A percentile compares a stretch with the other conserved stretches of the same genome.
Conservation (phyloP, 2,797 vertebrate species). For the Bufotes viridis region DNA sequence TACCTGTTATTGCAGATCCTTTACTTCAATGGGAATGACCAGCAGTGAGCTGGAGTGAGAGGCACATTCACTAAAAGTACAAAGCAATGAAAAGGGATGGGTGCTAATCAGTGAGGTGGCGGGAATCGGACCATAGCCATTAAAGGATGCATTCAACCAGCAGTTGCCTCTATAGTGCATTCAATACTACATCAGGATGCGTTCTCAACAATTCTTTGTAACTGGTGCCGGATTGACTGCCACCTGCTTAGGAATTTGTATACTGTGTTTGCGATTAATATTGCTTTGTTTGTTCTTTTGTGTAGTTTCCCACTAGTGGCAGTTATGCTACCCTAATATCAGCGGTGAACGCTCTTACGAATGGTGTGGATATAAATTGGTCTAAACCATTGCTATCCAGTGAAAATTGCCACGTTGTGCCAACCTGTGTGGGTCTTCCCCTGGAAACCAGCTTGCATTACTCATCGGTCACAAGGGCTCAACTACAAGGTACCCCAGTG, state of each 20-base stretch:
- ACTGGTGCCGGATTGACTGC: background rate
- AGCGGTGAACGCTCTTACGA: constrained; percentile 65
- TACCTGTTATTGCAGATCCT: too few relatives aligned
- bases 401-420: constrained; percentile 65
- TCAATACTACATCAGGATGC: background rate
- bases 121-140: too few relatives aligned
- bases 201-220: background rate
- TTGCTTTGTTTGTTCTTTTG: constrained; percentile 37
- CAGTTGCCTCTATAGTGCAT: background rate
- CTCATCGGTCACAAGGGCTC: constrained; percentile 63
- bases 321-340: constrained; percentile 64
- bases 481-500: constrained; percentile 62
- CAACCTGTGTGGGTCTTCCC: constrained; percentile 66
- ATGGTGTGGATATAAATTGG: constrained; percentile 65
- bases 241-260: background rate
- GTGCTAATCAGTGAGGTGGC: too few relatives aligned
- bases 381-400: constrained; percentile 68
- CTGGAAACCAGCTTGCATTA: constrained; percentile 67
- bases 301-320: constrained; percentile 66
- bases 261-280: background rate
- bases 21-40: too few relatives aligned
- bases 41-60: too few relatives aligned
- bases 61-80: too few relatives aligned
- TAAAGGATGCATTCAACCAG: too few relatives aligned
- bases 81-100: too few relatives aligned